Evolutionary conservation across 2,888 invertebrate species (phyloP), one percentile per base, ranked within the genome.

Genomic region (Agrenia bidenticulata): DNA sequence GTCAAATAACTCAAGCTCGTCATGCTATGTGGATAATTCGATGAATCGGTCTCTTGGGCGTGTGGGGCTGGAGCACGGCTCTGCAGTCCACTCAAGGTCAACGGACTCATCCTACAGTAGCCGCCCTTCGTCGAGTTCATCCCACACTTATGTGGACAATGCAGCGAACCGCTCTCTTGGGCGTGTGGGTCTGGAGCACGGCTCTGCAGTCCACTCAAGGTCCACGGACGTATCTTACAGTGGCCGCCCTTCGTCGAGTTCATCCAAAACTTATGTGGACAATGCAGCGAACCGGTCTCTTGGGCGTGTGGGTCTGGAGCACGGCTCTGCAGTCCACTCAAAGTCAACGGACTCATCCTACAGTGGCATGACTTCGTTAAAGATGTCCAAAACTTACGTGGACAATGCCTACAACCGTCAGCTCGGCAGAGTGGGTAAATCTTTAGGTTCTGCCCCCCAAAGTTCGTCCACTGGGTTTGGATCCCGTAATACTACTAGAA

Each of bases 91-190:
- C 21, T 62, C 62, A 1, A 54, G 19, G 2, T 26, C 59, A n/a
- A n/a, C n/a, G n/a, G n/a, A n/a, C n/a, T n/a, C n/a, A n/a, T n/a
- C n/a, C n/a, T n/a, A n/a, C n/a, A 37, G 27, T 15, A 32, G 7
- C n/a, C 15, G 19, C 2, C 11, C 5, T 9, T 27, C 61, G 27
- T n/a, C n/a, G n/a, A n/a, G n/a, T 59, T 19, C 27, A 17, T 50
- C 51, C 21, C 21, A n/a, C n/a, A n/a, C n/a, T n/a, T 63, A 63
- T 24, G 62, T 63, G 9, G 62, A 63, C 19, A 63, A 63, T n/a
- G 41, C 62, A 17, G 24, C 23, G 17, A 63, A 63, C 56, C 23
- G 62, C 5, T 23, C 23, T 17, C 13, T 27, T 7, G 62, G 62
- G 19, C 55, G 62, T 17, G 62, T 63, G 2, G 62, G 62, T 2